phyloP scores from a whole-genome alignment of 2,797 vertebrate genomes.

The Melanogrammus aeglefinus region DNA sequence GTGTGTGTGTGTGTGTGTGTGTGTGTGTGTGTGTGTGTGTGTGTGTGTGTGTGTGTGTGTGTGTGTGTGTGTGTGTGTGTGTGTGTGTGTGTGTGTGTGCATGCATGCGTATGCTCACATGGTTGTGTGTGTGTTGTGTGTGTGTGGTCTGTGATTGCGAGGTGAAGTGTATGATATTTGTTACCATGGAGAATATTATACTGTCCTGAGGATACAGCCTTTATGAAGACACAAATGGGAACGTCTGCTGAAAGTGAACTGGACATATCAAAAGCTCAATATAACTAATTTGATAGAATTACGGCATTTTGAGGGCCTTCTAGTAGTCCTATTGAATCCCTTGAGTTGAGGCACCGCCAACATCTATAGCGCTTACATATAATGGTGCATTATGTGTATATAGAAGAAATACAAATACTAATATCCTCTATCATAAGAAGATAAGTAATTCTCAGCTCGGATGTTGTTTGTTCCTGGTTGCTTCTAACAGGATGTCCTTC shows the following conservation, averaged over 20 bases:
- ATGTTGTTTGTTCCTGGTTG: neutral
- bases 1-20: neutral
- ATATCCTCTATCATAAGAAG: neutral
- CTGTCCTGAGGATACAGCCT: neutral
- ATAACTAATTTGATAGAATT: neutral
- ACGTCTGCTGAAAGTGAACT: neutral
- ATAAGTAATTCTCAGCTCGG: neutral
- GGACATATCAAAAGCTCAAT: neutral
- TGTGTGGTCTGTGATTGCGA: neutral
- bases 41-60: neutral
- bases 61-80: neutral
- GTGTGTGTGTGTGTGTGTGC: neutral
- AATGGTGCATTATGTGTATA: neutral
- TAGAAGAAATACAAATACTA: neutral
- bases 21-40: neutral
- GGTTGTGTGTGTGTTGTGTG: neutral
- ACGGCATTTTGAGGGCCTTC: neutral
- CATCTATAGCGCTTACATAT: neutral
- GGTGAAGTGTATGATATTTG: neutral
- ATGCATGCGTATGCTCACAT: neutral
- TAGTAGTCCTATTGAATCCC: neutral
- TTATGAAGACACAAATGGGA: neutral
- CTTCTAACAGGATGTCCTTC: conserved; percentile 19
- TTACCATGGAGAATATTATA: neutral
- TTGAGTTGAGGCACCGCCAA: neutral